These are phyloP conservation scores for Thermophis baileyi DNA, from an alignment of 2,113 vertebrate genomes.

Conservation along the genomic window DNA sequence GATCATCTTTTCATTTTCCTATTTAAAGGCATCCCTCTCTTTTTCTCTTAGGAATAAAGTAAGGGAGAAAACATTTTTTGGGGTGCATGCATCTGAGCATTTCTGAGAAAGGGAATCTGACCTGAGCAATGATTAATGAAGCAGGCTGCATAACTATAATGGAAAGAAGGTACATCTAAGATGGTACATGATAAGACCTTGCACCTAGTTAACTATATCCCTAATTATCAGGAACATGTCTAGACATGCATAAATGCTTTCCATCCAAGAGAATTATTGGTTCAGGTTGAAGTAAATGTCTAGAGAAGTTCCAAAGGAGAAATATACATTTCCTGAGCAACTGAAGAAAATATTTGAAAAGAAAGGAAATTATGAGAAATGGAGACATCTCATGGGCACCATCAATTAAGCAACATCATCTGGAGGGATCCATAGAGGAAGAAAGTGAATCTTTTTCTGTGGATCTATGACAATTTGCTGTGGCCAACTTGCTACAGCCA, in stretches of 20 bases:
- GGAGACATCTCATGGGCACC: background rate
- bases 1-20: slow-evolving; percentile 48
- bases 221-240: background rate
- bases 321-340: background rate
- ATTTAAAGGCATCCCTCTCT: background rate
- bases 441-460: background rate
- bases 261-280: background rate
- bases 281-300: background rate
- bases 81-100: background rate
- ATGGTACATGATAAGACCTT: background rate
- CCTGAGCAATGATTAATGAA: background rate
- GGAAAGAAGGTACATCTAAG: background rate
- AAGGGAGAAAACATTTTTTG: slow-evolving; percentile 42
- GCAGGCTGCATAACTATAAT: background rate
- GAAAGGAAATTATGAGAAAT: background rate
- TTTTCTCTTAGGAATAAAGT: slow-evolving; percentile 21
- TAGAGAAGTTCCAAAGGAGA: background rate
- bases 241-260: background rate
- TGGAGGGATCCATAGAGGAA: background rate
- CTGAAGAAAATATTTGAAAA: background rate
- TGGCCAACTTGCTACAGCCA: too few relatives aligned
- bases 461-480: background rate
- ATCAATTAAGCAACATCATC: background rate
- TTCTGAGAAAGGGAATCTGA: background rate
- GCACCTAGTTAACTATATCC: background rate